A percentile compares a stretch with the other conserved stretches of the same genome.
phyloP scores from a whole-genome alignment of 2,888 invertebrate genomes.

The Gymnocheta viridis region DNA sequence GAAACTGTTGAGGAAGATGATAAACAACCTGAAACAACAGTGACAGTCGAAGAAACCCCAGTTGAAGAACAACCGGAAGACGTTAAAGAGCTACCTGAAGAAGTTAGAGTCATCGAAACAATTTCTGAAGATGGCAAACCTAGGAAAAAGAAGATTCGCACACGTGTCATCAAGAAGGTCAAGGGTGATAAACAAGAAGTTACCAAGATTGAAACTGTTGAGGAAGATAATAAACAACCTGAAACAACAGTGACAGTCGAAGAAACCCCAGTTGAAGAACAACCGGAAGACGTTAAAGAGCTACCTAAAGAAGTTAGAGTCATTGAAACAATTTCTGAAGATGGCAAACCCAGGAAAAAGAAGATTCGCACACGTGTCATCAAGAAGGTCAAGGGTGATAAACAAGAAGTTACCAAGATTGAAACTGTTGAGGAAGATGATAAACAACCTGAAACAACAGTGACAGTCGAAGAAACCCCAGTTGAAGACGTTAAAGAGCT shows the following conservation, averaged over 20 bases:
- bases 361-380: conserved; percentile 4
- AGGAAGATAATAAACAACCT: not conserved
- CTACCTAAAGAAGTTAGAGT: not conserved
- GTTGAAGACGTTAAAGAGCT: not conserved
- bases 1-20: not conserved
- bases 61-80: not conserved
- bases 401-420: conserved; percentile 2
- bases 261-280: not conserved
- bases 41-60: not conserved
- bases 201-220: conserved; percentile 4
- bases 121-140: not conserved
- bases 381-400: conserved; percentile 3
- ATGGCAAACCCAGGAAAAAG: not conserved
- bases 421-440: conserved; percentile 6
- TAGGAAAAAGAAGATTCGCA: conserved; percentile 1
- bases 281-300: not conserved
- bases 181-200: conserved; percentile 6
- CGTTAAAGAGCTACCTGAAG: conserved; percentile 2
- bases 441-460: conserved; percentile 2
- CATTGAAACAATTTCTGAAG: not conserved
- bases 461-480: not conserved
- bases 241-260: conserved; percentile 3
- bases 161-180: not conserved
- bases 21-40: not conserved
- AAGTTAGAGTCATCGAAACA: not conserved